Evolutionary conservation across 2,797 vertebrate species (phyloP).

Genomic region (Syngnathus acus): DNA sequence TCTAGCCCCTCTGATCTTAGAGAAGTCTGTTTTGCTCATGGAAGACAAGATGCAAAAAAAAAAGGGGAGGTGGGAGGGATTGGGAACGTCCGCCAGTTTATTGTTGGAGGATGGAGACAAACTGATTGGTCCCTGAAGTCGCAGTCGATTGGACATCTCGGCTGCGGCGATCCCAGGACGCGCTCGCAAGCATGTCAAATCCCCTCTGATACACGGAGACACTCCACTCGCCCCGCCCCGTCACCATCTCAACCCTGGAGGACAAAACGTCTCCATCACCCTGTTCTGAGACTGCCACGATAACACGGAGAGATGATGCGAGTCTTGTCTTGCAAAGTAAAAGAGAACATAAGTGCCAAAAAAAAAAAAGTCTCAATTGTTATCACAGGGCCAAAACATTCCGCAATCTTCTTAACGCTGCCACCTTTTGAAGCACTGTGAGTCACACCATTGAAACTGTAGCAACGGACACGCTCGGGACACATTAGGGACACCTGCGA

Average conservation of each 20-base stretch:
- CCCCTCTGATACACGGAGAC: neutral
- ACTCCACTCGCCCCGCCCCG: neutral
- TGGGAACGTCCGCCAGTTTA: neutral
- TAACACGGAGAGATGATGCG: slow-evolving; percentile 10
- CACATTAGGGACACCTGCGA: neutral
- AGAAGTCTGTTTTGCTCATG: neutral
- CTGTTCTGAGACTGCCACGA: neutral
- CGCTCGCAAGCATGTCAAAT: neutral
- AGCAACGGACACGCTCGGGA: slow-evolving; percentile 28
- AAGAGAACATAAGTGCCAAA: slow-evolving; percentile 44
- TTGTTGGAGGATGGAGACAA: neutral
- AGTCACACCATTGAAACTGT: slow-evolving; percentile 20
- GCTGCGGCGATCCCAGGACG: neutral
- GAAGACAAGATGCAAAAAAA: slow-evolving; percentile 2
- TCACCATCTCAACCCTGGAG: neutral
- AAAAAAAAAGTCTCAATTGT: slow-evolving; percentile 19
- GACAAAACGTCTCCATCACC: neutral
- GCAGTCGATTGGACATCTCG: neutral
- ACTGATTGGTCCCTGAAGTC: neutral
- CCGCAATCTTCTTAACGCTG: slow-evolving; percentile 19
- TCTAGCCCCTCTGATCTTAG: slow-evolving; percentile 15
- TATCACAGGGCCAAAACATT: slow-evolving; percentile 17
- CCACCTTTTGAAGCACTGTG: slow-evolving; percentile 45
- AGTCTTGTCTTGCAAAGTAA: slow-evolving; percentile 24
- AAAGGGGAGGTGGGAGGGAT: neutral